phyloP scores from a whole-genome alignment of 2,113 vertebrate species.

The Spilogale gracilis region DNA sequence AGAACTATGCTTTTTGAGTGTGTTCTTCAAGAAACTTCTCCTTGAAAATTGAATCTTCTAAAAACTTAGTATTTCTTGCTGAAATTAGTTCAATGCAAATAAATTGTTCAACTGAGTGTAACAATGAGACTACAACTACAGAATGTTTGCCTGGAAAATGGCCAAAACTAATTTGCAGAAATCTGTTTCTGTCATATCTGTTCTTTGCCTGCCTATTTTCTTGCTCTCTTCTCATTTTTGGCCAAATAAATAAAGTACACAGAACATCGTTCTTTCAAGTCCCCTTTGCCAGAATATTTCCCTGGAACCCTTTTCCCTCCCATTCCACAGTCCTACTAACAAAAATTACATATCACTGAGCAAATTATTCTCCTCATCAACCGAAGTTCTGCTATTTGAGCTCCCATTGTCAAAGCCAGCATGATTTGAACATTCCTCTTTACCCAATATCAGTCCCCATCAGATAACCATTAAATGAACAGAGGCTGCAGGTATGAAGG shows the following conservation, averaged over 20 bases:
- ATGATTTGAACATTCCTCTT: conserved; percentile 62
- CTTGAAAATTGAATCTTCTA: background rate
- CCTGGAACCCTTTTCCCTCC: background rate
- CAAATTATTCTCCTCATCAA: background rate
- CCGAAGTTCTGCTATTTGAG: conserved; percentile 33
- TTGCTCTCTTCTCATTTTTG: background rate
- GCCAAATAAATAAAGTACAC: background rate
- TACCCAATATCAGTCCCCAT: conserved; percentile 57
- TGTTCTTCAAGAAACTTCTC: background rate
- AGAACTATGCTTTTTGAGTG: background rate
- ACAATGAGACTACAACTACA: background rate
- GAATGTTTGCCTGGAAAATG: background rate
- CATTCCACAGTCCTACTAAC: background rate
- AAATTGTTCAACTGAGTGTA: background rate
- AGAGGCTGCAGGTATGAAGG: conserved; percentile 49
- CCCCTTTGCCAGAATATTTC: background rate
- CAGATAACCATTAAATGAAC: conserved; percentile 75
- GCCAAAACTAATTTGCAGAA: background rate
- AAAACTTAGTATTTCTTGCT: background rate
- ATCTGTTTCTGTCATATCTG: background rate
- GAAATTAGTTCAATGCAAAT: background rate
- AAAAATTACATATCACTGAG: background rate
- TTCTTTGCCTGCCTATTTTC: background rate
- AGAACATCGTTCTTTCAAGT: background rate
- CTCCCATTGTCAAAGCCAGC: conserved; percentile 24